Evolutionary conservation across 1,140 invertebrate species (phyloP), one percentile per base, ranked within the genome.

Genomic region (Heliconius congener): DNA sequence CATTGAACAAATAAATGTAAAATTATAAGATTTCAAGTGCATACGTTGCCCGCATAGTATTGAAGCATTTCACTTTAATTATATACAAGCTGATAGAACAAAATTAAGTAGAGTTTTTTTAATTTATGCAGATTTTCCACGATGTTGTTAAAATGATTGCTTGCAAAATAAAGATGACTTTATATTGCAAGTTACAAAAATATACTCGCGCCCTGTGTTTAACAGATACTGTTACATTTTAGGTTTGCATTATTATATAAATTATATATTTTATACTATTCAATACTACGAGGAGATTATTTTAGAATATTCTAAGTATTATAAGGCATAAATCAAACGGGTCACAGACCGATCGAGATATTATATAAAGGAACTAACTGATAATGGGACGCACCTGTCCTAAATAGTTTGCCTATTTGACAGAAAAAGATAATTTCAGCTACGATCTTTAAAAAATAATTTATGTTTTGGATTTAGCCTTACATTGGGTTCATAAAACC

Each of bases 371-470:
- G n/a, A 23, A 66, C 60, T 66, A 23, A 66, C 60, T 66, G 60
- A 30, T 66, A 13, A 11, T 66, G 1, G 9, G 60, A 81, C 78
- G 83, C 86, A 87, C 86, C 86, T 87, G 86, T 76, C 81, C 60
- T 73, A 39, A 72, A 76, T 80, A 74, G 73, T 87, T 84, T 86
- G 77, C 78, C 82, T 81, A 81, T 76, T 73, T 80, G 71, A 82
- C 81, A 80, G 75, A 52, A 82, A 84, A 76, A 77, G 76, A 83
- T 78, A 76, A 81, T 78, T 76, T 74, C 57, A 81, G 72, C 75
- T 71, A 55, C 34, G 66, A 76, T 72, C 50, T 52, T 72, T 30
- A 52, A 76, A 34, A 78, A 66, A 66, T 30, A 66, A 13, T 27
- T 66, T 66, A 5, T 27, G 3, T 60, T 27, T 16, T 66, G 23